Evolutionary conservation across 2,113 vertebrate species (phyloP), one percentile per base, ranked within the genome.

Genomic region (Eudyptes chrysolophus): DNA sequence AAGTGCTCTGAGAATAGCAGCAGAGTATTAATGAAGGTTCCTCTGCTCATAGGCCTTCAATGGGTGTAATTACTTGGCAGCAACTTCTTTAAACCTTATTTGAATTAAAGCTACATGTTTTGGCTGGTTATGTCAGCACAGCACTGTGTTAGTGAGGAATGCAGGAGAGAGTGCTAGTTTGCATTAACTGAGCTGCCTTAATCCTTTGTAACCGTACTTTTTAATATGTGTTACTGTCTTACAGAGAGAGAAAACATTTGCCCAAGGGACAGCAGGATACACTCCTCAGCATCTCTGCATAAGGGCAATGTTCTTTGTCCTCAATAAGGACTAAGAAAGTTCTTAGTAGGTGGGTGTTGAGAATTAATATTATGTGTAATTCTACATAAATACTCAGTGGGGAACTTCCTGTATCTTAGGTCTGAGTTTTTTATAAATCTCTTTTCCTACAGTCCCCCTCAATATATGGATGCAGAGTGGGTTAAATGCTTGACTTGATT

Each of bases 11-110:
- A 81, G 90, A 94, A n/a, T 20, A 32, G 89, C 89, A 44, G 66
- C 22, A 4, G 88, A 42, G 72, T 57, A 2, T 89, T 95, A 88
- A 82, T 36, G 87, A 96, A 74, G 91, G 81, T 74, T 93, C 91
- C 70, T 94, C 74, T 79, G 82, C 87, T 85, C 85, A 3, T n/a
- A 29, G 58, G 60, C 66, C 94, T 89, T 90, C 96, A 90, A 40
- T 91, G 72, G 88, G 87, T 90, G 95, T 95, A 93, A 97, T 97
- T 93, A 87, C 96, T 95, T 97, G 95, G 96, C 97, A 97, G 70
- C 76, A 87, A 94, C 89, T 84, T 81, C 94, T 92, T 87, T 78
- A 90, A 95, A 94, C 74, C 74, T 70, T 85, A 77, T 68, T 95
- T 97, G 95, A 96, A 92, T 84, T 84, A 94, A 95, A 84, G 65